Base-by-base conservation (phyloP, 1,140 invertebrate genomes). In the Glossosoma conforme region DNA sequence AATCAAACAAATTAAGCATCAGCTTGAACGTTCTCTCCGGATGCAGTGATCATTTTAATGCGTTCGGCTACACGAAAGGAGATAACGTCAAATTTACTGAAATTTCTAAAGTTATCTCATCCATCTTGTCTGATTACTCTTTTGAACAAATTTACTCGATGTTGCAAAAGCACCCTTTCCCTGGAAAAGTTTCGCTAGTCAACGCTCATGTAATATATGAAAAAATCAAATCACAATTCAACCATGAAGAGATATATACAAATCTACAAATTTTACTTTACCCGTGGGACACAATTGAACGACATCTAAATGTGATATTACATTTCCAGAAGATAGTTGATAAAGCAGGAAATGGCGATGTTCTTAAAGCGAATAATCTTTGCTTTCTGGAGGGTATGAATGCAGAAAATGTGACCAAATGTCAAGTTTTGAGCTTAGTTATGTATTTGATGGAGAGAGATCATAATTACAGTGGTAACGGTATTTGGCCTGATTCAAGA, bases 201-300 rank as follows among this genome's bases (percentile, higher is more conserved):
- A 64, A 75, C 61, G 69, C 81, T 1, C 54, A 72, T 44, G 64
- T 65, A 49, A 74, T 76, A 3, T 67, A 68, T 53, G 30, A 69
- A 38, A 72, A 73, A 58, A 60, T 83, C 30, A 68, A 62, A 24
- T 54, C 52, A 42, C 15, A 69, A 17, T 82, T 75, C 63, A 59
- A 63, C 10, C 35, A 61, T 14, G 46, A 69, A 22, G 72, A 77
- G 28, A 80, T 83, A 61, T 72, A 63, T 59, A 59, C 69, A 32
- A 79, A 78, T 62, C 66, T 77, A 48, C 65, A 72, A 32, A 70
- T 79, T 41, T 44, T 80, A 22, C 60, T 82, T 30, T 80, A 82
- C 68, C 74, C 77, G 18, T 73, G 66, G 77, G 77, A 72, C 62
- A 69, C 68, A 64, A 66, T 72, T 38, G 64, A 60, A 40, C 40